Conservation (phyloP, 2,888 invertebrate species). For the Xestobium rufovillosum region DNA sequence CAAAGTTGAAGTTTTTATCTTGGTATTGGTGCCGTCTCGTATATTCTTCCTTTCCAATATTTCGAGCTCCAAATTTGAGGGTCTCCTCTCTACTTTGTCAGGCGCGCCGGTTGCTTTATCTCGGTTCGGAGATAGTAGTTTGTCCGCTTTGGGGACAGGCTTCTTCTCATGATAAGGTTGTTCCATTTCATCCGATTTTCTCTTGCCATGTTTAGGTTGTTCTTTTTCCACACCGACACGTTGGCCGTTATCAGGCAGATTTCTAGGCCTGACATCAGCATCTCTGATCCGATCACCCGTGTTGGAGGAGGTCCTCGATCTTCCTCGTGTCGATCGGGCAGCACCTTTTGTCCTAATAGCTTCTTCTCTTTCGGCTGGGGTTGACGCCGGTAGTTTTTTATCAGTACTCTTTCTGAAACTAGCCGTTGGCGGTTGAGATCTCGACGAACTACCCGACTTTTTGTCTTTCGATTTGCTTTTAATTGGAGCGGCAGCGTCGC, state of each 20-base stretch:
- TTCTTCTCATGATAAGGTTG: slow-evolving; percentile 25
- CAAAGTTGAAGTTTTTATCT: slow-evolving; percentile 45
- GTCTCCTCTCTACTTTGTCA: too few relatives aligned
- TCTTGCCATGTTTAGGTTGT: slow-evolving; percentile 36
- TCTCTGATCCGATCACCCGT: slow-evolving; percentile 61
- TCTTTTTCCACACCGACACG: slow-evolving; percentile 42
- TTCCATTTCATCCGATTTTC: slow-evolving; percentile 40
- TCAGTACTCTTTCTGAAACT: slow-evolving; percentile 23
- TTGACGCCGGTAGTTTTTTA: slow-evolving; percentile 50
- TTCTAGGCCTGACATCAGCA: slow-evolving; percentile 57
- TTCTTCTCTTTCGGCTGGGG: slow-evolving; percentile 72
- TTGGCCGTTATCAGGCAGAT: slow-evolving; percentile 55
- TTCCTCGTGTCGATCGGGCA: slow-evolving; percentile 31
- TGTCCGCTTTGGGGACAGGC: slow-evolving; percentile 12
- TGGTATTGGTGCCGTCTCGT: slow-evolving; percentile 39
- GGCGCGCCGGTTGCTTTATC: too few relatives aligned
- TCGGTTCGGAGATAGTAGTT: slow-evolving; percentile 1
- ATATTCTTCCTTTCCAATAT: slow-evolving; percentile 36
- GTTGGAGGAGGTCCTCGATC: slow-evolving; percentile 33
- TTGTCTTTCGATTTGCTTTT: too few relatives aligned
- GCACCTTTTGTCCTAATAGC: slow-evolving; percentile 41
- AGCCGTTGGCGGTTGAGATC: too few relatives aligned
- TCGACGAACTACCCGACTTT: too few relatives aligned
- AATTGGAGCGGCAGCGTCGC: slow-evolving; percentile 31
- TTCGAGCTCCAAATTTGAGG: slow-evolving; percentile 40